Conservation (phyloP, 2,113 vertebrate species). For the Piaya cayana region DNA sequence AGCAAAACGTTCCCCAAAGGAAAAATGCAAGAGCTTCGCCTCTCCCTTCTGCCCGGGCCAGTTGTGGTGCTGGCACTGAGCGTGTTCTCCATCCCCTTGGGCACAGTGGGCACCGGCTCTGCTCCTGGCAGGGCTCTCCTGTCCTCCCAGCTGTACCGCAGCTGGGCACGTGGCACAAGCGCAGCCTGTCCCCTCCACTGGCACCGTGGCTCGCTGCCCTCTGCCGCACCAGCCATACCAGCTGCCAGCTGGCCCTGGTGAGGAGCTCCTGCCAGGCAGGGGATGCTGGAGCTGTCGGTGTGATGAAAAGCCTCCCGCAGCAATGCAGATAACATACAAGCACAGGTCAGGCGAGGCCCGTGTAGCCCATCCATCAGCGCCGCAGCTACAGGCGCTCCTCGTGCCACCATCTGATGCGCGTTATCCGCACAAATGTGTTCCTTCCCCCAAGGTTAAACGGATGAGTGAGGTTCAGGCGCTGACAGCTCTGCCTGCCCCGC, state of each 20-base stretch:
- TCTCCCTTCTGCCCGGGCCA: neutral
- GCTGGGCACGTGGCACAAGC: rapidly evolving
- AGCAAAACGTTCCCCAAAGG: constrained; percentile 26
- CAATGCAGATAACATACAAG: constrained; percentile 80
- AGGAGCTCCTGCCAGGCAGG: constrained; percentile 48
- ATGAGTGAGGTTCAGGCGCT: constrained; percentile 69
- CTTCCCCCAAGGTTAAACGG: constrained; percentile 78
- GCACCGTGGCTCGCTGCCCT: rapidly evolving
- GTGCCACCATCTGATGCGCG: constrained; percentile 65
- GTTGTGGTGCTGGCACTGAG: neutral
- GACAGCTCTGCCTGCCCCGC: constrained; percentile 39
- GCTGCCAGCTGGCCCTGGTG: neutral
- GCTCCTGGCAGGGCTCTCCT: rapidly evolving
- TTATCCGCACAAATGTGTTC: constrained; percentile 75
- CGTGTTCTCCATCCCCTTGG: neutral
- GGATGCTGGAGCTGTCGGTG: constrained; percentile 62
- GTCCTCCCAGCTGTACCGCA: rapidly evolving
- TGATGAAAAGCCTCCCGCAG: constrained; percentile 79
- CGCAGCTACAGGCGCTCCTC: constrained; percentile 47
- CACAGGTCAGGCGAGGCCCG: constrained; percentile 74
- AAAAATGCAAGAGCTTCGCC: neutral
- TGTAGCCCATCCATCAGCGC: constrained; percentile 81
- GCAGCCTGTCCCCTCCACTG: neutral
- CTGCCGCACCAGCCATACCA: rapidly evolving
- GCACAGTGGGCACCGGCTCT: neutral